A percentile compares a stretch with the other conserved stretches of the same genome.
phyloP scores from a whole-genome alignment of 92 coral and sea anemone species.

The Pocillopora grandis region DNA sequence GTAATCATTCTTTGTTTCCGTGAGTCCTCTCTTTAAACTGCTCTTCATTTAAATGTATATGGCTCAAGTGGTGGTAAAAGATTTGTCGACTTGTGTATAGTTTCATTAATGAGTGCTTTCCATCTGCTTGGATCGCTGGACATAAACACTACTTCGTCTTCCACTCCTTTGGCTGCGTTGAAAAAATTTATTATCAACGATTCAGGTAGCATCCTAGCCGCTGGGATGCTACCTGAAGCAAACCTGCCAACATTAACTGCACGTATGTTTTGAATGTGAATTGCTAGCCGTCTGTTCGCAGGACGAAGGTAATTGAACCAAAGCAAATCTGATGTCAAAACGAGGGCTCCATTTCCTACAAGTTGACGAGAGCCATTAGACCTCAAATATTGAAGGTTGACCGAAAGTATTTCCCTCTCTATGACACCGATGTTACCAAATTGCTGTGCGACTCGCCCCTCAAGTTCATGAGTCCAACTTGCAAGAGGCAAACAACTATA shows the following conservation, averaged over 20 bases:
- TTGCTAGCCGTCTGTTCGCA: background rate
- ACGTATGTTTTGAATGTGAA: constrained; percentile 12
- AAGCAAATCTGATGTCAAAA: constrained; percentile 12
- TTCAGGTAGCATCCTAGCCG: background rate
- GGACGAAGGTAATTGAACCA: constrained; percentile 14
- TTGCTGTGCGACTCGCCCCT: too few species aligned
- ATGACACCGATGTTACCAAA: background rate
- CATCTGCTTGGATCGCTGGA: background rate
- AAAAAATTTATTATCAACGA: background rate
- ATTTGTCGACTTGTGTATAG: constrained; percentile 3
- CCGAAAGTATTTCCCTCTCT: constrained; percentile 5
- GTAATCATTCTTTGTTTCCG: too few species aligned
- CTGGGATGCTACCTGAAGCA: too few species aligned
- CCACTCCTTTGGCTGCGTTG: background rate
- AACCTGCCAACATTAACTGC: background rate
- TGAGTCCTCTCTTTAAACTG: too few species aligned
- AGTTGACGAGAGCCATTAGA: background rate
- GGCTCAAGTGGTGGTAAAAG: background rate
- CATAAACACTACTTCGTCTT: constrained; percentile 12
- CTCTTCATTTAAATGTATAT: too few species aligned
- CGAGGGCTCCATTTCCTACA: constrained; percentile 17
- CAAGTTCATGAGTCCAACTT: too few species aligned
- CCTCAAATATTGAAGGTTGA: constrained; percentile 5
- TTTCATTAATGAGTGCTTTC: background rate
- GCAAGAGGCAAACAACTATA: too few species aligned